Percentiles rank a stretch among this genome's conserved stretches.
Evolutionary conservation across 2,113 vertebrate species (phyloP).

Genomic region (Sylvietta virens): DNA sequence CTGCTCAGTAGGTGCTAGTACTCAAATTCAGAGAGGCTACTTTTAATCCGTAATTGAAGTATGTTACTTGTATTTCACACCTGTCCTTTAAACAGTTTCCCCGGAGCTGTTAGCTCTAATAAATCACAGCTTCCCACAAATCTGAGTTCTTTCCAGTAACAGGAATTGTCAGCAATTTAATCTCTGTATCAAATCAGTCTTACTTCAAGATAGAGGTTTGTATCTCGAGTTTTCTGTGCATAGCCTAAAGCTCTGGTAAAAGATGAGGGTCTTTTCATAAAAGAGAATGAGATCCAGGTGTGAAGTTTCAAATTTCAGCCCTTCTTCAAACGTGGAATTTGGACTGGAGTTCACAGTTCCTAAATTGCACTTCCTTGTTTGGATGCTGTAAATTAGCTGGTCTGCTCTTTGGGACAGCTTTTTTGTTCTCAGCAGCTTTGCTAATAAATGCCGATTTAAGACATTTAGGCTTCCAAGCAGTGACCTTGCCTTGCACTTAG

Average conservation of each 20-base stretch:
- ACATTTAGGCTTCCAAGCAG: not conserved
- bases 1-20: not conserved
- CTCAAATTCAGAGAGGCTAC: not conserved
- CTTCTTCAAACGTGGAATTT: not conserved
- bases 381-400: not conserved
- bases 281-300: slow-evolving; percentile 14
- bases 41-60: not conserved
- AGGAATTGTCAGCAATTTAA: rapidly evolving
- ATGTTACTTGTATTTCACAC: not conserved
- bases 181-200: not conserved
- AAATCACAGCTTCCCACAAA: not conserved
- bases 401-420: not conserved
- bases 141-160: not conserved
- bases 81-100: not conserved
- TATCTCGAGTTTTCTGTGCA: not conserved
- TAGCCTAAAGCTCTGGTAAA: not conserved
- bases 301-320: not conserved
- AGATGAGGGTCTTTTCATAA: not conserved
- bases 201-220: not conserved
- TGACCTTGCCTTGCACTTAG: not conserved
- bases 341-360: not conserved
- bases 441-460: not conserved
- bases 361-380: not conserved
- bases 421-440: not conserved
- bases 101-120: not conserved